These are phyloP conservation scores for Misgurnus anguillicaudatus DNA, from an alignment of 2,113 vertebrate genomes.

Conservation along the genomic window DNA sequence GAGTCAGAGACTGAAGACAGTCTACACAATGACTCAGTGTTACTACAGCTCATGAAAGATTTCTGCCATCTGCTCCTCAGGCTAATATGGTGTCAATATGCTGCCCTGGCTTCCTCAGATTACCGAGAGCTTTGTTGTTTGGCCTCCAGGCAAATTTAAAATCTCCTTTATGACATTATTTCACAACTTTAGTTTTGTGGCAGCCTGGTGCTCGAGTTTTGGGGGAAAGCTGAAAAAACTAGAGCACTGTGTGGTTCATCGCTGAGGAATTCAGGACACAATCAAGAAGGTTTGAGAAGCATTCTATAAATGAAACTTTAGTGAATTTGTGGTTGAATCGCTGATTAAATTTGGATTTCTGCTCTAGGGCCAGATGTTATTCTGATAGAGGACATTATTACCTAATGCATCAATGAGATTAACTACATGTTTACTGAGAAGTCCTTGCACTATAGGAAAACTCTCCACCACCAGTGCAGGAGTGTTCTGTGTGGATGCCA, in stretches of 20 bases:
- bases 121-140: slow-evolving; percentile 27
- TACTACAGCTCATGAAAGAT: slow-evolving; percentile 27
- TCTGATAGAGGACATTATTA: not conserved
- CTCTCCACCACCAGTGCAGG: too few relatives aligned
- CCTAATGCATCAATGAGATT: not conserved
- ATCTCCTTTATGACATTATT: not conserved
- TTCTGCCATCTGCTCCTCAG: slow-evolving; percentile 30
- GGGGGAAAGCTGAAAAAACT: not conserved
- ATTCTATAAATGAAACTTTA: slow-evolving; percentile 17
- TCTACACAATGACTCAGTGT: slow-evolving; percentile 21
- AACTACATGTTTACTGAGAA: not conserved
- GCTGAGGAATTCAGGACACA: slow-evolving; percentile 14
- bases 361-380: not conserved
- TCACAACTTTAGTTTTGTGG: not conserved
- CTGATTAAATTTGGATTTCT: not conserved
- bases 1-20: slow-evolving; percentile 48
- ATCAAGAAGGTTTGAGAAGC: slow-evolving; percentile 34
- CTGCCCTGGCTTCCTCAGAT: slow-evolving; percentile 17
- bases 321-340: not conserved
- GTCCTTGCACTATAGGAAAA: not conserved
- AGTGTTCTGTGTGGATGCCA: not conserved
- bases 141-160: not conserved
- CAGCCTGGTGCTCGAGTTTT: not conserved
- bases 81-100: not conserved
- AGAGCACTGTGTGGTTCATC: slow-evolving; percentile 13